phyloP scores from a whole-genome alignment of 2,113 vertebrate genomes.

The Sarotherodon lohbergeri region DNA sequence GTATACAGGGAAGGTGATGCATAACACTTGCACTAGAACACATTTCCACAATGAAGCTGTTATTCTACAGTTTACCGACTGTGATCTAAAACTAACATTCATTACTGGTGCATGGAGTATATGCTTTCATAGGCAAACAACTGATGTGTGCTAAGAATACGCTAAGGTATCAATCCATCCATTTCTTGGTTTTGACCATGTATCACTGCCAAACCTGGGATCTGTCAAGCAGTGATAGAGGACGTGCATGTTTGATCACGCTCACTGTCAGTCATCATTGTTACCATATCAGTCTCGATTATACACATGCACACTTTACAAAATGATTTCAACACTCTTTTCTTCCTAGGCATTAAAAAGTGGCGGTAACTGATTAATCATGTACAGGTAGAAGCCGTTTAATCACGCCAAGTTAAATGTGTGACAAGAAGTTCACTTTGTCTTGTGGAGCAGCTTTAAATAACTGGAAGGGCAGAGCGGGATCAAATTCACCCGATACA shows the following conservation, averaged over 20 bases:
- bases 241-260: neutral
- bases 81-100: neutral
- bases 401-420: neutral
- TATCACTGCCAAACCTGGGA: neutral
- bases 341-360: neutral
- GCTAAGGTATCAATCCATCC: neutral
- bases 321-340: neutral
- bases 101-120: neutral
- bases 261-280: neutral
- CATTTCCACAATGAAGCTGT: neutral
- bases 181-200: neutral
- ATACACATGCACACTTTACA: neutral
- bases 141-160: neutral
- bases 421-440: neutral
- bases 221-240: neutral
- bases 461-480: neutral
- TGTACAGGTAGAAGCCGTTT: neutral
- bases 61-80: neutral
- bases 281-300: neutral
- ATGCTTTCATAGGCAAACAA: neutral
- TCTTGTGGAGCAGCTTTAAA: neutral
- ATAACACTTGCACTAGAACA: neutral
- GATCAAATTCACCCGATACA: neutral
- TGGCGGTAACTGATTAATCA: neutral
- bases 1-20: neutral